A percentile compares a stretch with the other conserved stretches of the same genome.
These are phyloP conservation scores for Staurois parvus DNA, from an alignment of 2,797 vertebrate species.

Conservation along the genomic window DNA sequence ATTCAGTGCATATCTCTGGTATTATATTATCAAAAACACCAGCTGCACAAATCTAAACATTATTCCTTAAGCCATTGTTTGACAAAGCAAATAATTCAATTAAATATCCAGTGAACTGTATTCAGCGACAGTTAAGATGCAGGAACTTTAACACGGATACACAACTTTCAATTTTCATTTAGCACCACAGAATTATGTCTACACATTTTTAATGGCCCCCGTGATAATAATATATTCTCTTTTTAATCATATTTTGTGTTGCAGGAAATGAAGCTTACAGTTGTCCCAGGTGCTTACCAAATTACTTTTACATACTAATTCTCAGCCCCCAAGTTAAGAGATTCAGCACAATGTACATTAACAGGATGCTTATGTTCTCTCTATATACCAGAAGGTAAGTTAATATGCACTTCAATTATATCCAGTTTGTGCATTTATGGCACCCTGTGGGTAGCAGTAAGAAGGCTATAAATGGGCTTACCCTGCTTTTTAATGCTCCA, in stretches of 20 bases:
- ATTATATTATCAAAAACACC: constrained; percentile 22
- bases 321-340: constrained; percentile 86
- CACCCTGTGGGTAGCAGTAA: constrained; percentile 80
- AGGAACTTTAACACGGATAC: constrained; percentile 84
- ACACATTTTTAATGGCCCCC: constrained; percentile 98
- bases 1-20: not conserved
- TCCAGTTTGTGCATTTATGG: constrained; percentile 90
- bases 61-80: constrained; percentile 80
- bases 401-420: constrained; percentile 92
- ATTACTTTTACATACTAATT: constrained; percentile 96
- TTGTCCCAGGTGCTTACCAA: constrained; percentile 92
- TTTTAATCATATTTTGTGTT: constrained; percentile 96
- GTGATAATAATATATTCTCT: constrained; percentile 95
- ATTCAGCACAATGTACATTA: constrained; percentile 87
- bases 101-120: constrained; percentile 83
- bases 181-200: constrained; percentile 91
- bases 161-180: constrained; percentile 95
- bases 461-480: constrained; percentile 77
- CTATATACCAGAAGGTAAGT: constrained; percentile 90
- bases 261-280: constrained; percentile 84
- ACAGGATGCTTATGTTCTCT: constrained; percentile 84
- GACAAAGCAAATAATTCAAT: constrained; percentile 87
- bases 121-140: constrained; percentile 93
- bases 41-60: constrained; percentile 31
- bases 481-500: constrained; percentile 72